Evolutionary conservation across 1,140 invertebrate genomes (phyloP), one percentile per base, ranked within the genome.

Genomic region (Potamilus streckersoni): DNA sequence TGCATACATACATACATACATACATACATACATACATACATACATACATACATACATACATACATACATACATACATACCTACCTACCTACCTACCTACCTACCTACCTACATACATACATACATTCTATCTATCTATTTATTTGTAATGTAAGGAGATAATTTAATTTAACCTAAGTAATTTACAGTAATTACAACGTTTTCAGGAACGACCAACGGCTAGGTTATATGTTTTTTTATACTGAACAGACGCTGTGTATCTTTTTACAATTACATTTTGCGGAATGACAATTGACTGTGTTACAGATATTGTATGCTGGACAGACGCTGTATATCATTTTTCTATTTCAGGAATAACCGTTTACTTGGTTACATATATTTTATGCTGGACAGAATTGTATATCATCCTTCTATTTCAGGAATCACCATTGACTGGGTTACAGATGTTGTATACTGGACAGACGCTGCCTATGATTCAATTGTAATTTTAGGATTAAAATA

Each of bases 381-480:
- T 76, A 23, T 76, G 71, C 31, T 76, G 74, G 74, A 76, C 74
- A 11, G 74, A 76, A 69, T 63, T 19, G 17, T 58, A 19, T 76
- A 76, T 76, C 27, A 27, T 27, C 2, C 2, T 27, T 27, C 1
- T 27, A 57, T 59, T 71, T 16, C 31, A 77, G 75, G 75, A 61
- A 67, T 77, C 15, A 65, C 75, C 8, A 19, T 77, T 19, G 75
- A 77, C 70, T 68, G 64, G 69, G 57, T 61, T 15, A 77, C 69
- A 16, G 69, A 77, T 59, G 69, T 77, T 55, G 69, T 77, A 19
- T 77, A 77, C 38, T 77, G 75, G 75, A 77, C 75, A 12, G 75
- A 77, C 62, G 75, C 69, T n/a, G 56, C 63, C 8, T 77, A 77
- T 77, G 75, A 77, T 70, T 69, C 72, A 59, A 77, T 77, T 55